phyloP scores from a whole-genome alignment of 2,113 vertebrate genomes.

The Anseranas semipalmata region DNA sequence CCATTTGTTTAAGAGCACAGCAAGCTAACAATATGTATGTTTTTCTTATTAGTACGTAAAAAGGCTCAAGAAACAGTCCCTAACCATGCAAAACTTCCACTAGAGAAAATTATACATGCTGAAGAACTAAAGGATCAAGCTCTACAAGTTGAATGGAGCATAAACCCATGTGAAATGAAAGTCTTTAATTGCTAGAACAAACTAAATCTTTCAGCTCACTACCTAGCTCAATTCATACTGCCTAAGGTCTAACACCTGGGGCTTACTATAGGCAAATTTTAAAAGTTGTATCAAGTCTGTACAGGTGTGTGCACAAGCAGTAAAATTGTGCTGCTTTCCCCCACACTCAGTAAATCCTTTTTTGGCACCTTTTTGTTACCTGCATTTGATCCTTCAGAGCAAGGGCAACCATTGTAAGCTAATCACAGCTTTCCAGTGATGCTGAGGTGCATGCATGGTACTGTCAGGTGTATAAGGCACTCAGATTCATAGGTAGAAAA shows the following conservation, averaged over 20 bases:
- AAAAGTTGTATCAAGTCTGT: background rate
- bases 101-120: background rate
- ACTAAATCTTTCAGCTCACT: background rate
- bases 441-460: background rate
- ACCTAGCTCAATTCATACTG: background rate
- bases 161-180: background rate
- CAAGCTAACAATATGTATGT: background rate
- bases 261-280: background rate
- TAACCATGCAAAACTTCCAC: background rate
- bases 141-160: background rate
- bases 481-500: background rate
- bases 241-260: background rate
- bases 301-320: background rate
- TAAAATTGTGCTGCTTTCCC: background rate
- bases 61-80: background rate
- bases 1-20: slow-evolving; percentile 31
- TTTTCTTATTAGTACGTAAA: background rate
- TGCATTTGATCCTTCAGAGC: background rate
- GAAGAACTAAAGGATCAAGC: background rate
- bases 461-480: background rate
- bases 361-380: background rate
- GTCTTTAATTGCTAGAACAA: background rate
- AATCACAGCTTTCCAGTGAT: background rate
- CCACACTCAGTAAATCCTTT: accelerated
- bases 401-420: background rate